Evolutionary conservation across 2,797 vertebrate genomes (phyloP), one percentile per base, ranked within the genome.

Genomic region (Labeo calbasu): DNA sequence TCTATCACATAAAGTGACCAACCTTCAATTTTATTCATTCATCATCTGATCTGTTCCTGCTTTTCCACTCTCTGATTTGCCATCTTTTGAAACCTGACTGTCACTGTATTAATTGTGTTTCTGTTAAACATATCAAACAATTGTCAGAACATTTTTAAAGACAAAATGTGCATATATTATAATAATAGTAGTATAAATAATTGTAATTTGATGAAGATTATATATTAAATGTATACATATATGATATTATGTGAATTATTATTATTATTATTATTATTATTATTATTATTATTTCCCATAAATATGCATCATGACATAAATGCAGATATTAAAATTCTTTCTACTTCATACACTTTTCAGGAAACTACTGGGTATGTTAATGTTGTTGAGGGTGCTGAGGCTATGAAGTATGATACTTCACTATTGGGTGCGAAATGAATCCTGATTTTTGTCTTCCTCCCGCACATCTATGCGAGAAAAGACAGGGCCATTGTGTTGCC

Each of bases 401-500:
- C 46, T 25, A 17, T 25, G 13, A 72, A 25, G 12, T 48, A 51
- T 17, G 10, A 73, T 12, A 14, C 13, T 70, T 69, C 66, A 69
- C 10, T 1, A n/a, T 8, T 36, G 28, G 14, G 32, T 65, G 28
- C 7, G 28, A 32, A 68, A 5, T 43, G 4, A 68, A 21, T 68
- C 36, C 43, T 53, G 10, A 40, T 50, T 36, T 51, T 75, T 50
- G 51, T 48, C 59, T 63, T 36, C 70, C 55, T 82, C 82, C 61
- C 66, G 82, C 75, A 50, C 50, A 75, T 79, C 65, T 50, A 66
- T 57, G 57, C 28, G 1, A 77, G 28, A 13, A 84, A 43, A 66
- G 2, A 11, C 36, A 71, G 65, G 50, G 15, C 53, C 59, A 81
- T 70, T 69, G 46, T 84, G 53, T 84, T 82, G 77, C 75, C 32